Evolutionary conservation across 1,140 invertebrate species (phyloP).

Genomic region (Theocolax elegans): DNA sequence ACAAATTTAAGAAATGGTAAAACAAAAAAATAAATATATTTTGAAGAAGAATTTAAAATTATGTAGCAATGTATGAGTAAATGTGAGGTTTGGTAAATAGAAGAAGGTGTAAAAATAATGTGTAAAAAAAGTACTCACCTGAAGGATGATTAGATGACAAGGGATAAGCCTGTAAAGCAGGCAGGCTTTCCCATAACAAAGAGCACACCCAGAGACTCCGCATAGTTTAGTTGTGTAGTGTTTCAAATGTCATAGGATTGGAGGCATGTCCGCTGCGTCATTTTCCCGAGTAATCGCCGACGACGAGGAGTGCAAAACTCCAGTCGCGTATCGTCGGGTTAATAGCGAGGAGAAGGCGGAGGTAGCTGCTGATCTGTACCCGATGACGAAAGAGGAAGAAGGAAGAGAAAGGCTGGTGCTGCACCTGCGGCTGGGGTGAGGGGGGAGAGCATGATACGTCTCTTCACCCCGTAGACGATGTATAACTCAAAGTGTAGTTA

Average conservation of each 20-base stretch:
- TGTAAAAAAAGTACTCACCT: neutral
- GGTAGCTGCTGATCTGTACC: neutral
- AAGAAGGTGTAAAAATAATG: neutral
- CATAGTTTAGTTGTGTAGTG: constrained; percentile 47
- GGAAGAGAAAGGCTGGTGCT: constrained; percentile 13
- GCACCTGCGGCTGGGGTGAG: constrained; percentile 1
- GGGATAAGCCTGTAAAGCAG: constrained; percentile 55
- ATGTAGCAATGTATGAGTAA: neutral
- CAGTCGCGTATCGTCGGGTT: neutral
- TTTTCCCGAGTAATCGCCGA: constrained; percentile 8
- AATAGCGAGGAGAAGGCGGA: neutral
- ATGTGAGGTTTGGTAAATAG: neutral
- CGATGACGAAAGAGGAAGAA: constrained; percentile 1
- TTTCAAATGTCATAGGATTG: constrained; percentile 18
- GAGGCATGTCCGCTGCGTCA: constrained; percentile 18
- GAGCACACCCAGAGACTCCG: constrained; percentile 54
- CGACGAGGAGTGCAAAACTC: neutral
- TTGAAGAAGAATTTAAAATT: neutral
- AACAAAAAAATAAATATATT: too few species aligned
- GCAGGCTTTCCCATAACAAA: constrained; percentile 59
- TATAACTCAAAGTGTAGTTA: too few species aligned
- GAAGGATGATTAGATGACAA: constrained; percentile 40
- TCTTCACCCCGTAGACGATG: too few species aligned
- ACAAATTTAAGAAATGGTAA: too few species aligned
- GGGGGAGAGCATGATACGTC: constrained; percentile 21